phyloP scores from a whole-genome alignment of 2,888 invertebrate species.

The Dione juno region DNA sequence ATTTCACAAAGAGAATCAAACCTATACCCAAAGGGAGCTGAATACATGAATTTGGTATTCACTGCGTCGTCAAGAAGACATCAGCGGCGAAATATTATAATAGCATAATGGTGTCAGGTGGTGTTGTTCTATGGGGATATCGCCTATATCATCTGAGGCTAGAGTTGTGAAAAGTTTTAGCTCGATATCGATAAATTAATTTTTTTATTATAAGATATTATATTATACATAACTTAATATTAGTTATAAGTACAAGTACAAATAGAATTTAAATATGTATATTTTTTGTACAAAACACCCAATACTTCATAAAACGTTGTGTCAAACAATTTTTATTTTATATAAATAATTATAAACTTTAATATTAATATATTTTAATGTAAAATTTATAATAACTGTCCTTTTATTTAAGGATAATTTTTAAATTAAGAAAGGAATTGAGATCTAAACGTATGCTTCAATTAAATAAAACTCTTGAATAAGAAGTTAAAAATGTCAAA shows the following conservation, averaged over 20 bases:
- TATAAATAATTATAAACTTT: no score
- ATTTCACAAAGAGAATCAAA: conserved; percentile 58
- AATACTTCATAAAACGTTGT: no score
- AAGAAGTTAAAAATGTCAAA: neutral
- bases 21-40: conserved; percentile 52
- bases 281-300: no score
- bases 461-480: neutral
- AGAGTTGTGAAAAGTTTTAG: neutral
- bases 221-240: neutral
- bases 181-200: conserved; percentile 15
- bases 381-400: no score
- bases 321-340: no score
- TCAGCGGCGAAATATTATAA: conserved; percentile 83
- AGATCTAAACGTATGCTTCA: no score
- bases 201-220: neutral
- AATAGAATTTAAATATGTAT: neutral
- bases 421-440: no score
- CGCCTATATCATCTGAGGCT: conserved; percentile 47
- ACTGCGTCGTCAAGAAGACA: conserved; percentile 81
- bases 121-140: conserved; percentile 63
- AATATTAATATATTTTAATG: no score
- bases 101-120: conserved; percentile 82
- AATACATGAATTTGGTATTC: conserved; percentile 76
- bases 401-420: no score
- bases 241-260: neutral